Conservation (phyloP, 1,140 invertebrate species). For the Cheumatopsyche charites region DNA sequence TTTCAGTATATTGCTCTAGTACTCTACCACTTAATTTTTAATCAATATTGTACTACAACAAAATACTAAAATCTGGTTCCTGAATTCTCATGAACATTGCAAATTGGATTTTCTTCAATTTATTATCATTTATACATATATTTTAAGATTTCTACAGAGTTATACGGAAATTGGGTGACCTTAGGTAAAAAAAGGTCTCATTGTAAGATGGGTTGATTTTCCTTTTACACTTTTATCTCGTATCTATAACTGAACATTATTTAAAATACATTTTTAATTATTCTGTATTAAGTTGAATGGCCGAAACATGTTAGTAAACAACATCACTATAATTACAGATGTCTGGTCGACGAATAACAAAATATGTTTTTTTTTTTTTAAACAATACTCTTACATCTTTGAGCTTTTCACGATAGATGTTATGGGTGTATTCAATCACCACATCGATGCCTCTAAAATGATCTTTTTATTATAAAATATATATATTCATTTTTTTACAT, state of each 20-base stretch:
- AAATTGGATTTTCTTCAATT: no score
- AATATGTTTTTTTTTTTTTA: slow-evolving; percentile 34
- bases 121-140: no score
- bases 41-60: no score
- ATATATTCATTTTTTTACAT: slow-evolving; percentile 26
- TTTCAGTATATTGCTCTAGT: no score
- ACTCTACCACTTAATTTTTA: no score
- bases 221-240: slow-evolving; percentile 21
- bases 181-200: no score
- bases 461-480: slow-evolving; percentile 33
- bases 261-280: slow-evolving; percentile 34
- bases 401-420: slow-evolving; percentile 29
- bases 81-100: no score
- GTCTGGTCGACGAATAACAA: slow-evolving; percentile 47
- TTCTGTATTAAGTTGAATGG: slow-evolving; percentile 45
- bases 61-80: no score
- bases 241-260: slow-evolving; percentile 37
- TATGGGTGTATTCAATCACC: slow-evolving; percentile 2
- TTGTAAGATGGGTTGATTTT: neutral
- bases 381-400: slow-evolving; percentile 34
- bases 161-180: no score
- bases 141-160: no score
- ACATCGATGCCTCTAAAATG: slow-evolving; percentile 6
- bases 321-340: slow-evolving; percentile 43
- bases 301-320: slow-evolving; percentile 42